Evolutionary conservation across 2,113 vertebrate genomes (phyloP).

Genomic region (Nesospiza acunhae): DNA sequence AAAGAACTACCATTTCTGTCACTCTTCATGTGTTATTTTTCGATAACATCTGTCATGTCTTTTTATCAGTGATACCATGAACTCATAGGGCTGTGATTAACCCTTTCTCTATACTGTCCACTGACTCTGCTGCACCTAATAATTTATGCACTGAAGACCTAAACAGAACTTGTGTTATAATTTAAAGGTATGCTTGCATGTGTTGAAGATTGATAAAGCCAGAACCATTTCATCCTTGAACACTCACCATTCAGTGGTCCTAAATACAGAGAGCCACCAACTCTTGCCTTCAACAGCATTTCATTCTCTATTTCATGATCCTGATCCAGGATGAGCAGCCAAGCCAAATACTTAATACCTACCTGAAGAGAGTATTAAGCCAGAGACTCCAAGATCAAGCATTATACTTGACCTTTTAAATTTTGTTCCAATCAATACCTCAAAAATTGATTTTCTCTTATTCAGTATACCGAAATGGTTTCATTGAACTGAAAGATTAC

Average conservation of each 20-base stretch:
- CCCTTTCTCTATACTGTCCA: not conserved
- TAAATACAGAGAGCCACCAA: not conserved
- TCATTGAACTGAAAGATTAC: conserved; percentile 12
- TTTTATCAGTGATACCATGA: not conserved
- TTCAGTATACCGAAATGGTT: not conserved
- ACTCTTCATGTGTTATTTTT: not conserved
- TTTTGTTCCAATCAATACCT: conserved; percentile 13
- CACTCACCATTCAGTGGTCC: not conserved
- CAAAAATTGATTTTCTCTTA: conserved; percentile 18
- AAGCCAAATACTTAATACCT: not conserved
- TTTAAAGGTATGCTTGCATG: not conserved
- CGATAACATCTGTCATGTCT: not conserved
- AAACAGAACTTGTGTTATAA: not conserved
- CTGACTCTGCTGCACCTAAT: not conserved
- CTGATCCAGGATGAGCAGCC: not conserved
- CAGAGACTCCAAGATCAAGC: not conserved
- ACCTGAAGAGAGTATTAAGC: not conserved
- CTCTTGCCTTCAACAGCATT: not conserved
- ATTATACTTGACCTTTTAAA: conserved; percentile 10
- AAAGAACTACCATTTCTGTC: not conserved
- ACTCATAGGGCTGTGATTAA: not conserved
- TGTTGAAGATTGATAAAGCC: not conserved
- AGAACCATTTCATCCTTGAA: not conserved
- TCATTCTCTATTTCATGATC: not conserved
- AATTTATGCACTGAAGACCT: not conserved